Evolutionary conservation across 2,888 invertebrate genomes (phyloP).

Genomic region (Stenurella melanura): DNA sequence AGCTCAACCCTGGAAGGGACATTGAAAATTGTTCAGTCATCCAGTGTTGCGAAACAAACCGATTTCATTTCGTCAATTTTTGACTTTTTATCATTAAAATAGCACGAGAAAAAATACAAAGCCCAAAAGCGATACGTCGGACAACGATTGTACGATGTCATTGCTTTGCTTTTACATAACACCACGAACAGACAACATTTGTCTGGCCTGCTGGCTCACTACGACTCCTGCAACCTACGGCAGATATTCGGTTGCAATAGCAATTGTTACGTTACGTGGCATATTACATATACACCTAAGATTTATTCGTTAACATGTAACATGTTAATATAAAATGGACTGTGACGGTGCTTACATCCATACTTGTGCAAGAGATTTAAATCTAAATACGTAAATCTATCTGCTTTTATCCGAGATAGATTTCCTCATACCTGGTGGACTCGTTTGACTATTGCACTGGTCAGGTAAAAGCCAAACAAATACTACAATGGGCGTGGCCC

Average conservation of each 20-base stretch:
- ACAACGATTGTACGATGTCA: no score
- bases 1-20: no score
- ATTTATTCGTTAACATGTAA: conserved; percentile 28
- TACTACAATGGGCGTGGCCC: no score
- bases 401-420: neutral
- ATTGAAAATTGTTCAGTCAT: no score
- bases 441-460: neutral
- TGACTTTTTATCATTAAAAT: neutral
- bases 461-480: no score
- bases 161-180: conserved; percentile 16
- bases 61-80: neutral
- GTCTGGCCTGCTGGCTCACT: neutral
- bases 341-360: conserved; percentile 17
- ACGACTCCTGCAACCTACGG: conserved; percentile 17
- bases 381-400: neutral
- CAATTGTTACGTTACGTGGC: conserved; percentile 30
- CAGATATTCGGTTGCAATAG: conserved; percentile 22
- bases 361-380: neutral
- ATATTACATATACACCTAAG: conserved; percentile 25
- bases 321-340: conserved; percentile 26
- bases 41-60: no score
- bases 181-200: conserved; percentile 10
- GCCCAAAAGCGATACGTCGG: neutral
- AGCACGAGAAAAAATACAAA: neutral
- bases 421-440: neutral